Evolutionary conservation across 2,888 invertebrate genomes (phyloP).

Genomic region (Syrphus vitripennis): DNA sequence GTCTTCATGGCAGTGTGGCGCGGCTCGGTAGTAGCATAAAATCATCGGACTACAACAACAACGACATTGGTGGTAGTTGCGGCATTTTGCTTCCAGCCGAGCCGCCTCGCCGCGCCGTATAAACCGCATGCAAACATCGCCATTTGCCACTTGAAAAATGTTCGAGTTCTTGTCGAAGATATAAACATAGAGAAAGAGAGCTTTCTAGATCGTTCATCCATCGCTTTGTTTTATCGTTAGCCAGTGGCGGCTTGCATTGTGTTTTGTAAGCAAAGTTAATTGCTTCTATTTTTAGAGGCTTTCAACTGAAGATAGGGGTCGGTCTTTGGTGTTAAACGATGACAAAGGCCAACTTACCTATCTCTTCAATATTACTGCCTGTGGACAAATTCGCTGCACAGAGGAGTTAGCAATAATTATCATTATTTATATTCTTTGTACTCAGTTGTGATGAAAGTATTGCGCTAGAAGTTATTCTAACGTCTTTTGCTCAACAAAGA

Average conservation of each 20-base stretch:
- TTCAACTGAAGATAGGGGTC: conserved; percentile 44
- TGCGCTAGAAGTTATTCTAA: conserved; percentile 29
- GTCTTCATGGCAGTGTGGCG: conserved; percentile 23
- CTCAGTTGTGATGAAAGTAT: not conserved
- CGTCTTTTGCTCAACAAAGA: conserved; percentile 2
- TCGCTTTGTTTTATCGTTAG: not conserved
- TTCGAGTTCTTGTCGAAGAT: conserved; percentile 40
- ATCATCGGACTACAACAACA: not conserved
- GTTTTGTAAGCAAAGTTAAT: conserved; percentile 49
- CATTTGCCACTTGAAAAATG: conserved; percentile 52
- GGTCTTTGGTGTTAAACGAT: conserved; percentile 33
- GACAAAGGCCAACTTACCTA: conserved; percentile 23
- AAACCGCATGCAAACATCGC: conserved; percentile 13
- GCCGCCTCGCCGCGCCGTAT: not conserved
- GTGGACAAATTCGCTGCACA: conserved; percentile 32
- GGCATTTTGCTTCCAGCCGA: not conserved
- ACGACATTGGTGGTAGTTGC: not conserved
- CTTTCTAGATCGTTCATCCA: not conserved
- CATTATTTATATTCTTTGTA: not conserved
- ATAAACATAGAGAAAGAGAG: not conserved
- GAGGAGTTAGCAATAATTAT: conserved; percentile 37
- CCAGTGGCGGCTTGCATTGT: conserved; percentile 51
- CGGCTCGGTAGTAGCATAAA: not conserved
- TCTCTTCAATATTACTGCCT: conserved; percentile 5
- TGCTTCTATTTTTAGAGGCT: conserved; percentile 65